Evolutionary conservation across 2,113 vertebrate species (phyloP), one percentile per base, ranked within the genome.

Genomic region (Regulus satrapa): DNA sequence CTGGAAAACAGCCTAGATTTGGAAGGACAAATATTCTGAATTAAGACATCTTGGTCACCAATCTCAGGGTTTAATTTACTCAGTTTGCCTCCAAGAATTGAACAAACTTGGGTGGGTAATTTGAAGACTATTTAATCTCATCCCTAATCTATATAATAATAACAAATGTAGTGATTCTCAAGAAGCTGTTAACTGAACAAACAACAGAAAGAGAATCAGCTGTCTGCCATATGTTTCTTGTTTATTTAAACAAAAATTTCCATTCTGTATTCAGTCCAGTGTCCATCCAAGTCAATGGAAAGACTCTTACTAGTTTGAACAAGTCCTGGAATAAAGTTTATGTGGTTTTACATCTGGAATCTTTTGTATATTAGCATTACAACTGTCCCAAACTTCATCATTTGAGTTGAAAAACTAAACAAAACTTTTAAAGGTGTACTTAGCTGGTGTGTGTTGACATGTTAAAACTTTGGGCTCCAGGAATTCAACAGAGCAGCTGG

Each of bases 131-230:
- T 62, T 87, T 91, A 58, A 91, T 88, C 43, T 88, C 29, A 51
- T 24, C 21, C 45, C 51, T 80, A 82, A 85, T 75, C 73, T 82
- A 85, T 73, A 51, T 4, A 40, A 18, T 29, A 69, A 58, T 82
- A 94, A 85, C 24, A 85, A 95, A 92, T 45, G 54, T 15, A 79
- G 49, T 28, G 40, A 93, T 79, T 93, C 48, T 66, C 40, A 82
- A 85, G 69, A 95, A 94, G 77, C 54, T 89, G 80, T 92, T 91
- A 94, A 87, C 48, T 79, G 86, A 95, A 68, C 69, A 94, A 95
- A 87, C 68, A 95, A 43, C 46, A 88, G 78, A 88, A 83, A 75
- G 41, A 80, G 12, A 94, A 89, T 93, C 85, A 85, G 71, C 78
- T 94, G 71, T 43, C 69, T 85, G 38, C 81, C 87, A 87, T 89